Evolutionary conservation across 2,797 vertebrate genomes (phyloP).

Genomic region (Podarcis siculus): DNA sequence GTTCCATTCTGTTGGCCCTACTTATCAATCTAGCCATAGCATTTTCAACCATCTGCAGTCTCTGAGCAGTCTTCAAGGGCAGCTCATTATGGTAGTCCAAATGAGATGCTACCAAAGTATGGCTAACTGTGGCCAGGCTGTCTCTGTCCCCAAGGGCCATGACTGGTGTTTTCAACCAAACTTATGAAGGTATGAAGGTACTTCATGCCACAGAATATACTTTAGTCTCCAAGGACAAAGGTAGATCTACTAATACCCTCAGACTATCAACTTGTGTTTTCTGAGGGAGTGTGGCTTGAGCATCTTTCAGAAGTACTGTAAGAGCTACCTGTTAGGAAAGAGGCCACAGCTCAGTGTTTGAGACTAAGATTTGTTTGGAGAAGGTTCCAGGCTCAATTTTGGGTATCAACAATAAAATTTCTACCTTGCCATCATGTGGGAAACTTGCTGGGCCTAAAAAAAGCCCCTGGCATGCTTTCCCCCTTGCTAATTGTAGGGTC

Average conservation of each 20-base stretch:
- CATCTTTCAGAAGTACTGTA: not conserved
- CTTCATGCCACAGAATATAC: not conserved
- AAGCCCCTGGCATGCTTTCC: not conserved
- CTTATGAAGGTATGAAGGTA: not conserved
- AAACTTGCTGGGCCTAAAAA: not conserved
- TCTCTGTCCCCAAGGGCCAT: not conserved
- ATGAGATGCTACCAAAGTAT: not conserved
- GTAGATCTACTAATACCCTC: not conserved
- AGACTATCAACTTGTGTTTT: not conserved
- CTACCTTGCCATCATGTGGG: not conserved
- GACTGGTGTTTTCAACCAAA: not conserved
- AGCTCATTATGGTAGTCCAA: not conserved
- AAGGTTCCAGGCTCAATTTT: not conserved
- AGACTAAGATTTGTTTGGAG: not conserved
- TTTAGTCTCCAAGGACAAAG: not conserved
- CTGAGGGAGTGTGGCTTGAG: not conserved
- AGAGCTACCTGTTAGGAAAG: not conserved
- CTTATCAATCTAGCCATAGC: not conserved
- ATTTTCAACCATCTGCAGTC: not conserved
- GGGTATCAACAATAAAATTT: not conserved
- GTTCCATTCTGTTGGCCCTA: not conserved
- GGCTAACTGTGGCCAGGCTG: not conserved
- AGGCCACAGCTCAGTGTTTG: not conserved
- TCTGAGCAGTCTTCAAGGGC: not conserved
- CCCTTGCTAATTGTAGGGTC: conserved; percentile 1